Conservation (phyloP, 2,797 vertebrate species). For the Tokudaia tokunoshimensis region DNA sequence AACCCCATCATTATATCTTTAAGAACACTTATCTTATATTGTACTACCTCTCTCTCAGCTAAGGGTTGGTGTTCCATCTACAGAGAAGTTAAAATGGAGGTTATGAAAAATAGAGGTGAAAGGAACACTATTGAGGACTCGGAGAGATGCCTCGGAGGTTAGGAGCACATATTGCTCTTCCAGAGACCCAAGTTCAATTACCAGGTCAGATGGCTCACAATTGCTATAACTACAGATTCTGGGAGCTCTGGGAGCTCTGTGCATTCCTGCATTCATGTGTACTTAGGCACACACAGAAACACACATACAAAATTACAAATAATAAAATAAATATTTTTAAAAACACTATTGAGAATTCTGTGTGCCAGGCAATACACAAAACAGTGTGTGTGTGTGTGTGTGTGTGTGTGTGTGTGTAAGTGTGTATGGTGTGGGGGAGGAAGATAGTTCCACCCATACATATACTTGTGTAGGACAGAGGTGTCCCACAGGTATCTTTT, state of each 20-base stretch:
- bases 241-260: not conserved
- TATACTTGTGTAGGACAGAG: not conserved
- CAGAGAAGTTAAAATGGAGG: not conserved
- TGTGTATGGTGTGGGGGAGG: accelerated
- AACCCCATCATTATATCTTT: not conserved
- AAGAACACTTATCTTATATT: not conserved
- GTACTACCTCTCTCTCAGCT: not conserved
- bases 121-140: not conserved
- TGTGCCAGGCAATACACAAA: not conserved
- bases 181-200: not conserved
- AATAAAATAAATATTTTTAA: not conserved
- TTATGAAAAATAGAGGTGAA: not conserved
- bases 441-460: too few relatives aligned
- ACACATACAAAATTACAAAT: not conserved
- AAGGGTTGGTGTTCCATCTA: not conserved
- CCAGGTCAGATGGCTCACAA: not conserved
- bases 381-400: not conserved
- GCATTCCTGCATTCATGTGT: not conserved
- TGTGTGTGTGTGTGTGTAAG: not conserved
- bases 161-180: not conserved
- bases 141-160: not conserved
- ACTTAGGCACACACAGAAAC: not conserved
- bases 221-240: not conserved
- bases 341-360: not conserved
- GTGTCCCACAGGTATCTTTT: not conserved